phyloP scores from a whole-genome alignment of 2,113 vertebrate genomes.

The Callocephalon fimbriatum region DNA sequence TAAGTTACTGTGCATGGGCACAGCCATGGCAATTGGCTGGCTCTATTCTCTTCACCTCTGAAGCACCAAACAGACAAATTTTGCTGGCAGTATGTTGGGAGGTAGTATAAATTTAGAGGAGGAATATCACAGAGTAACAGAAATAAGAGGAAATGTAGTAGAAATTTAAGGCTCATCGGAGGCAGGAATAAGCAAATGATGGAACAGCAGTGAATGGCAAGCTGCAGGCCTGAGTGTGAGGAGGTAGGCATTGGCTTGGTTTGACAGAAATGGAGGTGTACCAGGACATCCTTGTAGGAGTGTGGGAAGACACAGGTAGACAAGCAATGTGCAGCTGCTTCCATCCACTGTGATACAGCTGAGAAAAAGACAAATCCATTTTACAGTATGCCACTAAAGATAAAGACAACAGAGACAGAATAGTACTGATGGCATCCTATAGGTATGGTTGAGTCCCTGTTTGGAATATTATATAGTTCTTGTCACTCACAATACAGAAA shows the following conservation, averaged over 20 bases:
- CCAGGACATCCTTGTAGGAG: neutral
- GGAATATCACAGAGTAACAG: neutral
- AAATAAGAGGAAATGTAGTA: neutral
- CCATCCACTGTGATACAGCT: neutral
- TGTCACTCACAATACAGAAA: neutral
- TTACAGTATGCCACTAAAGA: neutral
- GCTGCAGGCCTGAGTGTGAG: neutral
- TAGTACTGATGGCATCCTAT: neutral
- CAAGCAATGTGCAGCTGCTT: neutral
- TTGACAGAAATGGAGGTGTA: neutral
- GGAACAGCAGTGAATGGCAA: neutral
- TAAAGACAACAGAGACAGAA: neutral
- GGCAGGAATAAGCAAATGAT: neutral
- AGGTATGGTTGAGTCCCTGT: neutral
- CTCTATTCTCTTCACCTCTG: neutral
- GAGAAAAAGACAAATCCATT: neutral
- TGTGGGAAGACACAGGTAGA: neutral
- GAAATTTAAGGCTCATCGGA: neutral
- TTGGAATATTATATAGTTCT: neutral
- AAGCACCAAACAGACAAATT: neutral
- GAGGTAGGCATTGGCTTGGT: fast-evolving
- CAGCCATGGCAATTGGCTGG: neutral
- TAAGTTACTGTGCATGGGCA: neutral
- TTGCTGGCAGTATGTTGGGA: neutral
- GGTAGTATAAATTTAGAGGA: neutral